Evolutionary conservation across 2,113 vertebrate genomes (phyloP).

Genomic region (Brachyhypopomus gauderio): DNA sequence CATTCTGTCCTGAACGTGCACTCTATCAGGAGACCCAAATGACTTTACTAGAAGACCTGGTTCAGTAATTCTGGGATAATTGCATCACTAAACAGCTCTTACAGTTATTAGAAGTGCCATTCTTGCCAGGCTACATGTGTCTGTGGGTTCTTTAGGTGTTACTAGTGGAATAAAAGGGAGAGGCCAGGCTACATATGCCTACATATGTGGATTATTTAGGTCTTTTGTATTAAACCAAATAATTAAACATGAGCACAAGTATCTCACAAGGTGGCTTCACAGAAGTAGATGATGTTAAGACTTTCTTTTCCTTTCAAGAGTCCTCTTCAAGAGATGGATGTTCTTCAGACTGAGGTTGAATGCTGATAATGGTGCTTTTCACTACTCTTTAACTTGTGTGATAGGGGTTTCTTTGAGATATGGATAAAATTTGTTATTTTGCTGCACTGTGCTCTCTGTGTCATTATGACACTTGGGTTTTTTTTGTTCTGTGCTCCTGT

Average conservation of each 20-base stretch:
- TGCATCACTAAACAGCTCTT: slow-evolving; percentile 63
- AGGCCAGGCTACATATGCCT: slow-evolving; percentile 72
- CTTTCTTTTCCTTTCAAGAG: slow-evolving; percentile 42
- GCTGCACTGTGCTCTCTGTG: neutral
- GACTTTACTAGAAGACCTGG: slow-evolving; percentile 62
- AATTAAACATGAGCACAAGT: slow-evolving; percentile 70
- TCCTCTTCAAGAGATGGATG: slow-evolving; percentile 45
- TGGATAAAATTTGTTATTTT: slow-evolving; percentile 8
- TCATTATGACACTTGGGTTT: neutral
- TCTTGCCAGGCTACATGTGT: slow-evolving; percentile 73
- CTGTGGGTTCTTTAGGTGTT: slow-evolving; percentile 70
- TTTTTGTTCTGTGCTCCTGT: neutral
- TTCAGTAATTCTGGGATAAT: slow-evolving; percentile 66
- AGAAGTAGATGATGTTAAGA: slow-evolving; percentile 29
- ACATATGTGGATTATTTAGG: slow-evolving; percentile 69
- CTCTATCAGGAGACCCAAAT: slow-evolving; percentile 52
- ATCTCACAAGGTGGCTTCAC: slow-evolving; percentile 58
- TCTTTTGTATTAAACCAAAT: slow-evolving; percentile 70
- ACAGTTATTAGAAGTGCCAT: slow-evolving; percentile 61
- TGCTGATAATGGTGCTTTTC: slow-evolving; percentile 36
- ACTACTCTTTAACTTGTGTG: slow-evolving; percentile 21
- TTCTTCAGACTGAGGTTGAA: slow-evolving; percentile 16
- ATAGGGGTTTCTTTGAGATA: slow-evolving; percentile 30
- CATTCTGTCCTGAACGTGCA: slow-evolving; percentile 50
- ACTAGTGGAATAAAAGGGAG: slow-evolving; percentile 63